Evolutionary conservation across 2,113 vertebrate species (phyloP), one percentile per base, ranked within the genome.

Genomic region (Sarotherodon lohbergeri): DNA sequence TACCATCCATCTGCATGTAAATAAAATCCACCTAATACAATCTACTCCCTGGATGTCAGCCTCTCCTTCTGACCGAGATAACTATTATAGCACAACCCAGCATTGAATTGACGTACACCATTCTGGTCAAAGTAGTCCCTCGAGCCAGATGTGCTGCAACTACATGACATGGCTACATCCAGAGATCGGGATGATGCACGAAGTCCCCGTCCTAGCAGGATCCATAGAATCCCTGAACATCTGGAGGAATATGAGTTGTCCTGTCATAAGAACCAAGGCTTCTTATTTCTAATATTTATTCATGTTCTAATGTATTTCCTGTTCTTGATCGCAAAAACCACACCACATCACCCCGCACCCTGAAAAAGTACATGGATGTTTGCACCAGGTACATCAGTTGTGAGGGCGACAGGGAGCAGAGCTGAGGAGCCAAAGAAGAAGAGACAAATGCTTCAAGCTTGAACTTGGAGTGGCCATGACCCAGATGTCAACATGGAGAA

Each of bases 381-480:
- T 29, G 83, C 86, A 50, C 50, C 54, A n/a, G 48, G 56, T 12
- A 14, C 84, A 88, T 93, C 24, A 46, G 36, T 17, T 3, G 79
- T 92, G 78, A 55, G 76, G 88, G 56, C 82, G 85, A 19, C 48
- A n/a, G 88, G 68, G 57, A 84, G 27, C 48, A n/a, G 88, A 79
- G 80, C 61, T 3, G 39, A 73, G 78, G 48, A 46, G 52, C 8
- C 57, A 17, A 2, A 71, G 84, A 86, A 80, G 54, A 85, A 29
- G 48, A 78, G 68, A 29, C 34, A 52, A 80, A 86, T 50, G 93
- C 90, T 95, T 92, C 94, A 81, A 92, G 85, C 9, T 6, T 63
- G 84, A 73, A 83, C 71, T 80, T 90, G 0, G 68, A 43, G 61
- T 48, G 82, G 43, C 56, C 82, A 5, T 88, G 92, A 86, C 63